Base-by-base conservation (phyloP, 2,113 vertebrate genomes). In the Paedocypris sp. region DNA sequence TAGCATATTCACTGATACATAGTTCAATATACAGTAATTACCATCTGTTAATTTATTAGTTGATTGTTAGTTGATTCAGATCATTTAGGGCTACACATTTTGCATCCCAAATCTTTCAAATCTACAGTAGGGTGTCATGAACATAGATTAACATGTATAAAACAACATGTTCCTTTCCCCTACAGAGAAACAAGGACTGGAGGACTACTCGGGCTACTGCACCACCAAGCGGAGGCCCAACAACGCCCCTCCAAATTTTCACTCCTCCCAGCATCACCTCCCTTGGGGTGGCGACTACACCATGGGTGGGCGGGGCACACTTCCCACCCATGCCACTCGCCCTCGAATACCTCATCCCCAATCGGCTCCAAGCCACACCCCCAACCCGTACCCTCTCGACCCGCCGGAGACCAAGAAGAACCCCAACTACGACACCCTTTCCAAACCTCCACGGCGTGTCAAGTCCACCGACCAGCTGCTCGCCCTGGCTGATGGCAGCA, bases 121-220 rank as follows among this genome's bases (percentile, higher is more conserved):
- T n/a, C n/a, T n/a, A n/a, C n/a, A n/a, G n/a, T n/a, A n/a, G n/a
- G n/a, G n/a, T n/a, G n/a, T n/a, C n/a, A n/a, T n/a, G n/a, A n/a
- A n/a, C n/a, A n/a, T n/a, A n/a, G n/a, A n/a, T n/a, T n/a, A 79
- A 67, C 41, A 58, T 69, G 43, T 75, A n/a, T n/a, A n/a, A n/a
- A n/a, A n/a, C n/a, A n/a, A n/a, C n/a, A n/a, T n/a, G n/a, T 49
- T 38, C 75, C 35, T 66, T 77, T 9, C 75, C 50, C 53, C 75
- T 75, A 29, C 79, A 84, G 73, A 90, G 32, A 91, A 92, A 83
- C 90, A 84, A 71, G 86, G 91, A 69, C 80, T 92, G 54, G 91
- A 94, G 29, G 90, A 94, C 49, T 91, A 88, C 69, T 91, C 90
- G 39, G 91, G 91, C 12, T 91, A 94, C 68, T 91, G 88, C 72